Base-by-base conservation (phyloP, 37 sponge, comb jelly and placozoan species). In the Aplysina aerophoba region DNA sequence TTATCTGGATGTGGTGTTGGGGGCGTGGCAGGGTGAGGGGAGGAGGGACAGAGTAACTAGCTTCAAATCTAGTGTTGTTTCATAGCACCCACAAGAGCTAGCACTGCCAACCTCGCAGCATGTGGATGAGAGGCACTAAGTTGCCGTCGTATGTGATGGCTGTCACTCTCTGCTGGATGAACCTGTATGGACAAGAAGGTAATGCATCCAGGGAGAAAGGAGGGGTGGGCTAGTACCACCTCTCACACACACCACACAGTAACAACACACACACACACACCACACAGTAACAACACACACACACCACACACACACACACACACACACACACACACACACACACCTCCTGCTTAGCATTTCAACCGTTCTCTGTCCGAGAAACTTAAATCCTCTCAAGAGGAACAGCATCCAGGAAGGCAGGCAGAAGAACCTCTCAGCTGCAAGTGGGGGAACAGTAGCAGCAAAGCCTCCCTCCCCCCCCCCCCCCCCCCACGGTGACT, bases 81-180 rank as follows among this genome's bases (percentile, higher is more conserved):
- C 8, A 44, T 8, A 44, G 50, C 8, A 44, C 50, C 85, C 13
- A 64, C 81, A 15, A 44, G 6, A 44, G 50, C 50, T 44, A 15
- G 86, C 79, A 16, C 86, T 86, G 22, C 25, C 15, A 61, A 91
- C 91, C 84, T 84, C 88, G 66, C 0, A 91, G 60, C 17, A 87
- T 77, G 1, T 87, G 67, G 25, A 91, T 87, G 36, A 91, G 73
- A 39, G 80, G 55, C 30, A 79, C 53, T 1, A 84, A 20, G 22
- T 87, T 81, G 13, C 54, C 16, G 22, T 75, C 78, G 14, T 75
- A 75, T 41, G 53, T 75, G 53, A 75, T 15, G 12, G 78, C 78
- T 44, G 5, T 54, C 21, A 75, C 78, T 41, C 54, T 37, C 4
- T 75, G 12, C 54, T 75, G 25, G 1, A 75, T 19, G 12, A 75